phyloP scores from a whole-genome alignment of 1,140 invertebrate species.

The Schlechtendalia chinensis region DNA sequence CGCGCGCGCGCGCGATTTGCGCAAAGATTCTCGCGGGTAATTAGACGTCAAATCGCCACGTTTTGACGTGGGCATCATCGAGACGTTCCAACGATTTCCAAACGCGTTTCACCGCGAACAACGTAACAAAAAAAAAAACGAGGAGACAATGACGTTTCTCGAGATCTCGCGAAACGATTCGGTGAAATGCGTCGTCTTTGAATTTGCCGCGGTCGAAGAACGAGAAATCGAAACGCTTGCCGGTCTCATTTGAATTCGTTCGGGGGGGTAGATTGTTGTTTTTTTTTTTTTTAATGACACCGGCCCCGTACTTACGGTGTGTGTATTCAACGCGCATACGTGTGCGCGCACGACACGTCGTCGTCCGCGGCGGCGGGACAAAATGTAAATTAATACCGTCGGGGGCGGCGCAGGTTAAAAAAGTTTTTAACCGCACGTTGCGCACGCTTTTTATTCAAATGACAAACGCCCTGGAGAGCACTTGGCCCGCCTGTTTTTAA shows the following conservation, averaged over 20 bases:
- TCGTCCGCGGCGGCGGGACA: background rate
- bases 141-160: too few species aligned
- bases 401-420: slow-evolving; percentile 44
- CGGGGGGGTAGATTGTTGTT: slow-evolving; percentile 33
- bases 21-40: slow-evolving; percentile 3
- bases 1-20: background rate
- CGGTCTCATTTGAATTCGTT: slow-evolving; percentile 42
- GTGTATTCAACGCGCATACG: slow-evolving; percentile 9
- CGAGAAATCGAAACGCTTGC: too few species aligned
- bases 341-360: background rate
- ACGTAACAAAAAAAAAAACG: background rate
- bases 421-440: slow-evolving; percentile 47
- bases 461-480: slow-evolving; percentile 49
- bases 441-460: slow-evolving; percentile 47
- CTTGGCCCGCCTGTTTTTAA: slow-evolving; percentile 46
- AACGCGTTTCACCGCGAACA: too few species aligned
- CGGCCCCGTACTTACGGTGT: slow-evolving; percentile 33
- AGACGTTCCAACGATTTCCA: background rate
- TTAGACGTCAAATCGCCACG: slow-evolving; percentile 12
- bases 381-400: slow-evolving; percentile 49
- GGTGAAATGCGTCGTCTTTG: too few species aligned
- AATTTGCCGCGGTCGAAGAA: too few species aligned
- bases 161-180: too few species aligned
- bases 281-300: slow-evolving; percentile 46
- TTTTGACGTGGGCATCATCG: too few species aligned